Evolutionary conservation across 2,113 vertebrate species (phyloP), one percentile per base, ranked within the genome.

Genomic region (Eulemur macaco): DNA sequence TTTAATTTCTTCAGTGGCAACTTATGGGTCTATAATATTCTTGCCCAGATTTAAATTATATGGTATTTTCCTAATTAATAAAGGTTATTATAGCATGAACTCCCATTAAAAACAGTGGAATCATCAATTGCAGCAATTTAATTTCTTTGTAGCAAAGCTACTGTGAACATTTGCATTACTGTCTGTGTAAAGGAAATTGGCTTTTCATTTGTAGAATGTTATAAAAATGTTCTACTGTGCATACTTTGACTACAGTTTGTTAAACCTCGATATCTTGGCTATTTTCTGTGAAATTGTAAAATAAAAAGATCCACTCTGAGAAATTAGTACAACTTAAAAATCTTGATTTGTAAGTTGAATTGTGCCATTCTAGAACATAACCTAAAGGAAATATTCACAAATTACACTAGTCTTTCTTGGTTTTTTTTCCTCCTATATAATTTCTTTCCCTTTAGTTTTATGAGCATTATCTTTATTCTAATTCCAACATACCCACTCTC

Each of bases 41-140:
- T 86, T 93, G 45, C 56, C 52, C 66, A 93, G 80, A 94, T 94
- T 94, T 96, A 97, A 98, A 96, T 94, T 96, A 96, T 86, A 90
- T 52, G 54, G 58, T 97, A 94, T 87, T 96, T 96, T 93, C 69
- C 96, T 97, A 97, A 97, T 97, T 97, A 98, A 97, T 97, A 96
- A 96, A 96, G 91, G 63, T 96, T 95, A 96, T 96, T 97, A 96
- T 58, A 97, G 83, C 58, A 95, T 86, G 91, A 95, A 91, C 74
- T 97, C 95, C 91, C 80, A 96, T 94, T 96, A 96, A 95, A 91
- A 91, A 80, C 39, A 81, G 34, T 73, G 20, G 56, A 91, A 91
- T 96, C 88, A 96, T 91, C 88, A 96, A 95, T 74, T 96, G 74
- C n/a, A 89, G 83, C 93, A 96, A 92, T 85, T 83, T 96, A 97